These are phyloP conservation scores for Actinemys pallida DNA, from an alignment of 2,113 vertebrate genomes.

Conservation along the genomic window DNA sequence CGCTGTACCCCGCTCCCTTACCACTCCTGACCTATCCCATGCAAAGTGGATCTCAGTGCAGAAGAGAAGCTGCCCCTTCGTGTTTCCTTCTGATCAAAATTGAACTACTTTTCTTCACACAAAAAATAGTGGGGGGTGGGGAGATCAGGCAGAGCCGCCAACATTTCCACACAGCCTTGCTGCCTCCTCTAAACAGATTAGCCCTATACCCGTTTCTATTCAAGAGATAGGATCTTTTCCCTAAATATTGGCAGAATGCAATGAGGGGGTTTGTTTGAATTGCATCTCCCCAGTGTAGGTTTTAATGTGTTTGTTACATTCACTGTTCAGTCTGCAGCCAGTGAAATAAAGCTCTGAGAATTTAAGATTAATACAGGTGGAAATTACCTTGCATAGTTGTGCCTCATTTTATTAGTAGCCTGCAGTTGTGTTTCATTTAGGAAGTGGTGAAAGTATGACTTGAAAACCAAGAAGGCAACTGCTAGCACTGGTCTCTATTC, in stretches of 20 bases:
- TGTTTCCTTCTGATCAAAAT: not conserved
- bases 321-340: constrained; percentile 55
- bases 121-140: not conserved
- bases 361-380: constrained; percentile 74
- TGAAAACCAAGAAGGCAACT: constrained; percentile 61
- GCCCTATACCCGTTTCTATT: constrained; percentile 6
- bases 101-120: not conserved
- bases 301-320: constrained; percentile 73
- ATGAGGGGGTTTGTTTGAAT: constrained; percentile 56
- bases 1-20: not conserved
- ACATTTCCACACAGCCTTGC: not conserved
- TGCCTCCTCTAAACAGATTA: not conserved
- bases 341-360: constrained; percentile 74
- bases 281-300: constrained; percentile 51
- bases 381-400: constrained; percentile 76
- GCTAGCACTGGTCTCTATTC: constrained; percentile 54
- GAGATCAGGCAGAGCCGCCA: not conserved
- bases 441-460: constrained; percentile 47
- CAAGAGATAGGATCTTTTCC: not conserved
- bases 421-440: constrained; percentile 63
- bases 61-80: not conserved
- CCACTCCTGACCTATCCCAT: not conserved
- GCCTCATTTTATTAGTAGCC: constrained; percentile 71
- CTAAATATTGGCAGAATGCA: constrained; percentile 20
- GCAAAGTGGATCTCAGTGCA: not conserved